phyloP scores from a whole-genome alignment of 2,113 vertebrate species.

The Heterotilapia buettikoferi region DNA sequence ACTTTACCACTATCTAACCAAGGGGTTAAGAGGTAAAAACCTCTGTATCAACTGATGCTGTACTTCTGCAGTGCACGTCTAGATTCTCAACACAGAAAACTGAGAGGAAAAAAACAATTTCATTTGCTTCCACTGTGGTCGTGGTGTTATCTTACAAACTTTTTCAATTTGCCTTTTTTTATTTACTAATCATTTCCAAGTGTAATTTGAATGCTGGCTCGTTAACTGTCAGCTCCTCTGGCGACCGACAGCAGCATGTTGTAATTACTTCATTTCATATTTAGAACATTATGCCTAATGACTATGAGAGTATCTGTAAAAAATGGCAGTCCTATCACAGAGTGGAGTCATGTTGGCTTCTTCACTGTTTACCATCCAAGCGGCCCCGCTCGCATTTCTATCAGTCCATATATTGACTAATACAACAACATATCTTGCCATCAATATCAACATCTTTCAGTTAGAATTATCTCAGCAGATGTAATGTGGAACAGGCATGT shows the following conservation, averaged over 20 bases:
- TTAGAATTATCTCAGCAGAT: constrained; percentile 53
- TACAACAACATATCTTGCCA: constrained; percentile 21
- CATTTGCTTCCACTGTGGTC: neutral
- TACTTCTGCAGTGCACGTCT: neutral
- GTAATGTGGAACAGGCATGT: constrained; percentile 63
- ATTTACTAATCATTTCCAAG: neutral
- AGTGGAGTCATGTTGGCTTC: neutral
- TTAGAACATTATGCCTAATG: neutral
- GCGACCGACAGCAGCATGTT: neutral
- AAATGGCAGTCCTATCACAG: neutral
- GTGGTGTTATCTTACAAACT: neutral
- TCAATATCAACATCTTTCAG: constrained; percentile 33
- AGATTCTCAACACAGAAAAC: neutral
- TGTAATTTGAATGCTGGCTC: neutral
- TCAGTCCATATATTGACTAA: constrained; percentile 38
- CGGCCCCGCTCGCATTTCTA: constrained; percentile 48
- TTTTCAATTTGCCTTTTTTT: neutral
- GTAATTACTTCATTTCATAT: neutral
- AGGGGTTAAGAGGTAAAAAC: neutral
- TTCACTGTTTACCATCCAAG: neutral
- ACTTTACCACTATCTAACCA: neutral
- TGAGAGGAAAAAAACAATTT: neutral
- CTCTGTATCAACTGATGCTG: neutral
- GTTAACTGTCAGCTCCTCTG: neutral
- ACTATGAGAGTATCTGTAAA: neutral